A percentile compares a stretch with the other conserved stretches of the same genome.
These are phyloP conservation scores for Apantesis nais DNA, from an alignment of 2,888 invertebrate species.

Conservation along the genomic window DNA sequence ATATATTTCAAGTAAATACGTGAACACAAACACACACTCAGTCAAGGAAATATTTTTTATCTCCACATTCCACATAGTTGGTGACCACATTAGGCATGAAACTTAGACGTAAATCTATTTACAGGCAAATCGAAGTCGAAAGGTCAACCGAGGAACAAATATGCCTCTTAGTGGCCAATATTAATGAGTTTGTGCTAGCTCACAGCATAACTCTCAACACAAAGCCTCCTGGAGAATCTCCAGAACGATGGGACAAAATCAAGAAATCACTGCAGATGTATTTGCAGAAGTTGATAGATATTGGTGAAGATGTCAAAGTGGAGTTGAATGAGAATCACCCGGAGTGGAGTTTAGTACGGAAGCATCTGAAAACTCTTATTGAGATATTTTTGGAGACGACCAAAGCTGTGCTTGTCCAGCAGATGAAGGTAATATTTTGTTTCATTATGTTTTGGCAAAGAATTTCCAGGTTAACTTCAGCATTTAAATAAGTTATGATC, in stretches of 20 bases:
- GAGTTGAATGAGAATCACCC: constrained; percentile 77
- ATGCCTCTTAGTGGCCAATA: constrained; percentile 82
- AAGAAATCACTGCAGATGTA: constrained; percentile 78
- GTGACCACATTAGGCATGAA: constrained; percentile 4
- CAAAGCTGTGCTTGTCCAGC: constrained; percentile 84
- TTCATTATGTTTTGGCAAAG: neutral
- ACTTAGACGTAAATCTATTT: constrained; percentile 33
- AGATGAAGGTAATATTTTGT: constrained; percentile 80
- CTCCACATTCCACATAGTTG: neutral
- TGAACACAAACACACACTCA: neutral
- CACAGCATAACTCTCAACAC: constrained; percentile 82
- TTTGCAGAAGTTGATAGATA: constrained; percentile 78
- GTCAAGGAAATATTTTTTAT: constrained; percentile 12
- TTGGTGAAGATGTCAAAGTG: constrained; percentile 80
- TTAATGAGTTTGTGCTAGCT: constrained; percentile 85
- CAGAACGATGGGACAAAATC: constrained; percentile 81
- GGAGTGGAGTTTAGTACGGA: constrained; percentile 72
- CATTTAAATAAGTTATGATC: no score
- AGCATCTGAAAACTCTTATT: constrained; percentile 81
- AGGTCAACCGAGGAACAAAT: constrained; percentile 74
- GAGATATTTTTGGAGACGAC: constrained; percentile 86
- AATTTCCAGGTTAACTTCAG: no score
- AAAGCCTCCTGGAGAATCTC: constrained; percentile 80
- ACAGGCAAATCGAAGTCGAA: constrained; percentile 72
- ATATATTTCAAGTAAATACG: neutral